These are phyloP conservation scores for Ectropis grisescens DNA, from an alignment of 1,140 invertebrate species.

Conservation along the genomic window DNA sequence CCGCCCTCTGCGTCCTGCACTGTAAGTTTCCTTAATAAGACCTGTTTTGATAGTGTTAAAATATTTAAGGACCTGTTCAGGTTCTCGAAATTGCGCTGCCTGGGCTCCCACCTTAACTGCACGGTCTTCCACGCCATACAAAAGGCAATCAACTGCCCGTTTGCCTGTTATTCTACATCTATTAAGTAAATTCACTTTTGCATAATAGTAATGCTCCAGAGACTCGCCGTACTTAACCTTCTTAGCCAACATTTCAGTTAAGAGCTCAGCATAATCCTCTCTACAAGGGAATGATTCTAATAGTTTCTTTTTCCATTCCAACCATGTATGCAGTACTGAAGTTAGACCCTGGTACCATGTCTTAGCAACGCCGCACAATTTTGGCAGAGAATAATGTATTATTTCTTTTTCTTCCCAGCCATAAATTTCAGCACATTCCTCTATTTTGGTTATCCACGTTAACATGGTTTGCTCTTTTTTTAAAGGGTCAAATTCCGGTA, in stretches of 20 bases:
- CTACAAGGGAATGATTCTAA: constrained; percentile 21
- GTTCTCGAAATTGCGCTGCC: constrained; percentile 9
- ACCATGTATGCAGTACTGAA: constrained; percentile 24
- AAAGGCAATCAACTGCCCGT: constrained; percentile 15
- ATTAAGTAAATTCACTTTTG: constrained; percentile 17
- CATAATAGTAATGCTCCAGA: constrained; percentile 17
- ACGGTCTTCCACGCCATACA: constrained; percentile 12
- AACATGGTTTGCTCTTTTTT: constrained; percentile 13
- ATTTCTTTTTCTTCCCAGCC: constrained; percentile 2
- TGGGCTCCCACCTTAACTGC: constrained; percentile 10
- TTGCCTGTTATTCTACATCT: constrained; percentile 10
- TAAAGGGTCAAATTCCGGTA: constrained; percentile 17
- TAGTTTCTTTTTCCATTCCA: constrained; percentile 35
- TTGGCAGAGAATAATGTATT: constrained; percentile 19
- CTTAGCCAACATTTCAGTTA: constrained; percentile 23
- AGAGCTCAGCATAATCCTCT: constrained; percentile 18
- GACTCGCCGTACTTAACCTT: constrained; percentile 9
- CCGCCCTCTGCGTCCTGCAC: neutral
- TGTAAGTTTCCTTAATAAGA: neutral
- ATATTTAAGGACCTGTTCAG: constrained; percentile 11
- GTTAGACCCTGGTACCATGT: constrained; percentile 32
- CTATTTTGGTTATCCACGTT: constrained; percentile 22
- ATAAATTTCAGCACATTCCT: constrained; percentile 19
- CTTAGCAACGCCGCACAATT: constrained; percentile 28
- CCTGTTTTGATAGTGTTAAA: constrained; percentile 10